phyloP scores from a whole-genome alignment of 2,113 vertebrate species.

The Sylvia atricapilla region DNA sequence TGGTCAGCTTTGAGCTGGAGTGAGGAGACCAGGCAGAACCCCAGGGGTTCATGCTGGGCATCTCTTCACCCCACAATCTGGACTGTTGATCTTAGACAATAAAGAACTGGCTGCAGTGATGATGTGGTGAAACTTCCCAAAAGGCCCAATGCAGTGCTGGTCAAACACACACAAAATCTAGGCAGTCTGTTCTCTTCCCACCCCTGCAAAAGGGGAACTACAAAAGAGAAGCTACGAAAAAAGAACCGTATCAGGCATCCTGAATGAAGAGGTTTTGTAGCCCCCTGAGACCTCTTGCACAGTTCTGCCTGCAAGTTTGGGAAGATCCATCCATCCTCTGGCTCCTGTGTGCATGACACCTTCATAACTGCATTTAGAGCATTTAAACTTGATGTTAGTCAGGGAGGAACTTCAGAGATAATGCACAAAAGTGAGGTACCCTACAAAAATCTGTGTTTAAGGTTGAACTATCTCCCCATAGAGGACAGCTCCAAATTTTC shows the following conservation, averaged over 20 bases:
- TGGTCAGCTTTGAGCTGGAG: not conserved
- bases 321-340: not conserved
- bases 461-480: not conserved
- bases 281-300: not conserved
- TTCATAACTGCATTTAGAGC: not conserved
- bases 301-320: not conserved
- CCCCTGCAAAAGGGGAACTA: not conserved
- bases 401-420: not conserved
- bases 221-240: not conserved
- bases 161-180: not conserved
- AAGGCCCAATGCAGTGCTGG: not conserved
- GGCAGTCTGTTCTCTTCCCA: not conserved
- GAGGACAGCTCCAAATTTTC: not conserved
- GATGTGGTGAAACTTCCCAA: not conserved
- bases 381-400: not conserved
- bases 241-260: not conserved
- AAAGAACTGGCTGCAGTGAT: not conserved
- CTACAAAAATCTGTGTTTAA: not conserved
- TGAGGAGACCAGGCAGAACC: not conserved
- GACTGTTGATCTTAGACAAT: not conserved
- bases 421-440: not conserved
- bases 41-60: rapidly evolving
- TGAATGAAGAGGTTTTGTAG: not conserved
- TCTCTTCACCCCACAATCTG: not conserved
- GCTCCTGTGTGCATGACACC: rapidly evolving